A percentile compares a stretch with the other conserved stretches of the same genome.
phyloP scores from a whole-genome alignment of 2,797 vertebrate species.

The Acrossocheilus wenchowensis region DNA sequence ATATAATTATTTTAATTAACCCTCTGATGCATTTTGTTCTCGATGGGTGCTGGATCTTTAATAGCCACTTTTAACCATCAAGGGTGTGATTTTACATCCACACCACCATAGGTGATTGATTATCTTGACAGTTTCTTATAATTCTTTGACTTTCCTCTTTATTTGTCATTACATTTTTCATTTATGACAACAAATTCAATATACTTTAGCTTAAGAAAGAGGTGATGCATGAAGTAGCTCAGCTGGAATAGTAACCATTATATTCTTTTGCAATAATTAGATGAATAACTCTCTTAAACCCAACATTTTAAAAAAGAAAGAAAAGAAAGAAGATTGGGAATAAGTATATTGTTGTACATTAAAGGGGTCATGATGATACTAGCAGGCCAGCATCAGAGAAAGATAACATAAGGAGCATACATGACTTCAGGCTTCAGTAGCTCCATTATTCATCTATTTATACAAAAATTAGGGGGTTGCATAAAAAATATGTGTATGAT shows the following conservation, averaged over 20 bases:
- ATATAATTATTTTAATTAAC: not conserved
- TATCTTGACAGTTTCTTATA: not conserved
- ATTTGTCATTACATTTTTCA: not conserved
- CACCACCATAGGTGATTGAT: not conserved
- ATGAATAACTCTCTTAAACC: not conserved
- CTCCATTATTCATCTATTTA: not conserved
- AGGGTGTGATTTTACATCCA: not conserved
- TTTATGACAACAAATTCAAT: not conserved
- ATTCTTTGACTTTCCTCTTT: not conserved
- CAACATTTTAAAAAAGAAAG: not conserved
- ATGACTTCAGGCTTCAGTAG: not conserved
- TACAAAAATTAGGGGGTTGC: not conserved
- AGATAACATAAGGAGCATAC: not conserved
- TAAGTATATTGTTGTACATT: not conserved
- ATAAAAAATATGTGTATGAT: not conserved
- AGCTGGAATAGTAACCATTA: not conserved
- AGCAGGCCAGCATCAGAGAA: slow-evolving; percentile 21
- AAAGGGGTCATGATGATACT: not conserved
- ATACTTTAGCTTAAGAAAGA: not conserved
- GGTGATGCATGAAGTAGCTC: not conserved
- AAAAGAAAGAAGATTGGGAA: not conserved
- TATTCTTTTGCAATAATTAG: not conserved
- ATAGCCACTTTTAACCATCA: not conserved
- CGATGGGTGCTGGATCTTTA: not conserved
- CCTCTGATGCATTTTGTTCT: not conserved